phyloP scores from a whole-genome alignment of 2,888 invertebrate genomes.

The Eulithis prunata region DNA sequence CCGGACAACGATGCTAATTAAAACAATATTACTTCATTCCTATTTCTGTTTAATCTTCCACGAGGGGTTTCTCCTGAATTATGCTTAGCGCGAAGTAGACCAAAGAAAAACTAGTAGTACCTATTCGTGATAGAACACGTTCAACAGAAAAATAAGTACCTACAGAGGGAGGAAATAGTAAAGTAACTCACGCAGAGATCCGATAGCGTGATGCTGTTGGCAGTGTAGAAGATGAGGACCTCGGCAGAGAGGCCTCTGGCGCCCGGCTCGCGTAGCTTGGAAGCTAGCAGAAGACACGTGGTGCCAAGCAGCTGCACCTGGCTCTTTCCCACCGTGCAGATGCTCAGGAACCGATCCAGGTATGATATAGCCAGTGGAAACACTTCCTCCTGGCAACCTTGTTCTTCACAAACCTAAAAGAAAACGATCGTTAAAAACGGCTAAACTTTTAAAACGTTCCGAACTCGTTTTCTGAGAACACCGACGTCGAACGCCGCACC shows the following conservation, averaged over 20 bases:
- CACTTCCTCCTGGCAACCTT: slow-evolving; percentile 96
- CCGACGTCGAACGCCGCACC: slow-evolving; percentile 54
- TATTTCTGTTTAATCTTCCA: slow-evolving; percentile 27
- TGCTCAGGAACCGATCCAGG: slow-evolving; percentile 96
- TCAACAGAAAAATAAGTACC: background rate
- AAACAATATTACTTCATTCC: slow-evolving; percentile 55
- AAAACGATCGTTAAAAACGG: slow-evolving; percentile 37
- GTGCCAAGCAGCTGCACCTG: slow-evolving; percentile 97
- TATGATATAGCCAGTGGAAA: slow-evolving; percentile 96
- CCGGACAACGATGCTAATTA: slow-evolving; percentile 59
- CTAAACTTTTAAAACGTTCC: slow-evolving; percentile 22
- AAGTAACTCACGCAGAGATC: slow-evolving; percentile 93
- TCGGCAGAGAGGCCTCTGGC: slow-evolving; percentile 90
- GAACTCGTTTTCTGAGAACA: slow-evolving; percentile 50
- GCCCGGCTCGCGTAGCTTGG: slow-evolving; percentile 94
- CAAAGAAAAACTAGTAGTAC: slow-evolving; percentile 1
- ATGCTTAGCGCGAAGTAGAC: slow-evolving; percentile 25
- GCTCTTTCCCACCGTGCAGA: slow-evolving; percentile 91
- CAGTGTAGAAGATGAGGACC: slow-evolving; percentile 95
- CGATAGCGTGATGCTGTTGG: slow-evolving; percentile 93
- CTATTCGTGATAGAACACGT: background rate
- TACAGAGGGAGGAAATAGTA: background rate
- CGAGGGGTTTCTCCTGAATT: slow-evolving; percentile 33
- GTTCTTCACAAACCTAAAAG: slow-evolving; percentile 96
- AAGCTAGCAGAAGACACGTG: slow-evolving; percentile 95